Base-by-base conservation (phyloP, 2,888 invertebrate species). In the Drosophila austrosaltans region DNA sequence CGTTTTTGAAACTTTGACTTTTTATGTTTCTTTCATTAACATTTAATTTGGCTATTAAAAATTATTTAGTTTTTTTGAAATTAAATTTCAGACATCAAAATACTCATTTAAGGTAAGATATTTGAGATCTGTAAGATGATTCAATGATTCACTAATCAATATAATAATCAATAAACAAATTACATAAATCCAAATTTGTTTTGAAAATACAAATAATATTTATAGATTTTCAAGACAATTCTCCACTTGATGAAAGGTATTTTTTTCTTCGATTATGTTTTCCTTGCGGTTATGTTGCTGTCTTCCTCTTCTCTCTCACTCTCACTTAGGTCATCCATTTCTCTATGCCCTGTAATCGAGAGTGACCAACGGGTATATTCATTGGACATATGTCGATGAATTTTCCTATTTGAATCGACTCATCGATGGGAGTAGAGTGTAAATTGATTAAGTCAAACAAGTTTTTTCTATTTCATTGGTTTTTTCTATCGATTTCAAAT, bases 301-400 rank as follows among this genome's bases (percentile, higher is more conserved):
- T 22, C 5, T 22, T 1, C 10, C 5, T 10, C 0, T 22, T 20
- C 3, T 20, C 16, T 20, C 16, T 20, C 8, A 16, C 10, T 48
- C 48, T 4, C 48, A 16, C 6, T 42, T 42, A 64, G 59, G 64
- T 71, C 72, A 64, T 72, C 71, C 54, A 72, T 72, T 72, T 66
- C 30, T 6, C 30, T 6, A 20, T 60, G 7, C 60, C 30, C 60
- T 39, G n/a, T 16, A 8, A 1, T 3, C 12, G 5, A 25, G 10
- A 39, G 8, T 2, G 10, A 1, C 1, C 10, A 3, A 20, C 8
- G 20, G 44, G 44, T 48, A 48, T 44, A 20, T 44, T 6, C 16
- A 42, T 16, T 42, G 2, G 0, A 16, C 16, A 16, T 0, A 0
- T 16, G 16, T 16, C 16, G 16, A 16, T 16, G 16, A 16, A 16